Evolutionary conservation across 1,140 invertebrate genomes (phyloP).

Genomic region (Drosophila miranda): DNA sequence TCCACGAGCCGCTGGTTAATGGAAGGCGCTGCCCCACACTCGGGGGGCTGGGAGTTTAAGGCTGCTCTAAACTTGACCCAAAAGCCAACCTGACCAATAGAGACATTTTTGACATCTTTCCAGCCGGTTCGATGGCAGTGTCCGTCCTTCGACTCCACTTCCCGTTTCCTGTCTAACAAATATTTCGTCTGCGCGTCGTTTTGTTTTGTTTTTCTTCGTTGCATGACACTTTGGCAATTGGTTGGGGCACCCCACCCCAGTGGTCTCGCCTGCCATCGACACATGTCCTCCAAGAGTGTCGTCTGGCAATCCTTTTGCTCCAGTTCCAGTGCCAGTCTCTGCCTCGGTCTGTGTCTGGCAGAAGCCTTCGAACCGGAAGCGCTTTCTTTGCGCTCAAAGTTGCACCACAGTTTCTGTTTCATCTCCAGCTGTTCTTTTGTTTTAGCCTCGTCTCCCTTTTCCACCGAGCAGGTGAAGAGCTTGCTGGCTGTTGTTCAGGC

Average conservation of each 20-base stretch:
- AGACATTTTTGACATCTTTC: slow-evolving; percentile 52
- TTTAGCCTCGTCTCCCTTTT: slow-evolving; percentile 1
- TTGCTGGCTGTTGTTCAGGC: slow-evolving; percentile 11
- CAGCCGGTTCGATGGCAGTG: slow-evolving; percentile 37
- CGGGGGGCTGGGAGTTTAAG: slow-evolving; percentile 21
- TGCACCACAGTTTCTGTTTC: slow-evolving; percentile 53
- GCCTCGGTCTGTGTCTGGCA: not conserved
- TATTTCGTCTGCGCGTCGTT: slow-evolving; percentile 57
- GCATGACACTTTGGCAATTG: slow-evolving; percentile 75
- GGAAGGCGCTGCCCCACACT: not conserved
- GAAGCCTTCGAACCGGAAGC: slow-evolving; percentile 55
- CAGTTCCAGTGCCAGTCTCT: too few species aligned
- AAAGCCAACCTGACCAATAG: slow-evolving; percentile 42
- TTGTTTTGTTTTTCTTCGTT: slow-evolving; percentile 52
- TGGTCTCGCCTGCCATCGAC: slow-evolving; percentile 33
- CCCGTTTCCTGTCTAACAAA: slow-evolving; percentile 58
- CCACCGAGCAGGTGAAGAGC: slow-evolving; percentile 12
- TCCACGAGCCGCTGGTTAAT: slow-evolving; percentile 14
- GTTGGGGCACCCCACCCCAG: slow-evolving; percentile 25
- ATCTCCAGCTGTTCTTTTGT: slow-evolving; percentile 40
- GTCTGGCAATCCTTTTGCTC: slow-evolving; percentile 33
- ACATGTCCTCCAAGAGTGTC: slow-evolving; percentile 51
- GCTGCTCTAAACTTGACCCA: slow-evolving; percentile 32
- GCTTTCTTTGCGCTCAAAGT: slow-evolving; percentile 65
- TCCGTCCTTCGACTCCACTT: slow-evolving; percentile 19